phyloP scores from a whole-genome alignment of 2,888 invertebrate genomes.

The Caenorhabditis sp. region DNA sequence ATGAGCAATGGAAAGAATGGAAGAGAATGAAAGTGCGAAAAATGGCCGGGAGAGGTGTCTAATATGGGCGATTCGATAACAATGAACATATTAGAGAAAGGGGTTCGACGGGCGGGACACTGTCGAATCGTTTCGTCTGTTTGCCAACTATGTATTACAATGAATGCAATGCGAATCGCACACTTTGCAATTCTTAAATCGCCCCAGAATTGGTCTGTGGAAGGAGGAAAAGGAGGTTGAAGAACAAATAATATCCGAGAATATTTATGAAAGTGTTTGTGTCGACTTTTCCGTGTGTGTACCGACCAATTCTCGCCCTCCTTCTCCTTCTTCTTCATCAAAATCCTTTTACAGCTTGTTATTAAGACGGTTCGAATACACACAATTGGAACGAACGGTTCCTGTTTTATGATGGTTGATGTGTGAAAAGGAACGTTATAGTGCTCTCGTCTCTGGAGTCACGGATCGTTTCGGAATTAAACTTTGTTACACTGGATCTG shows the following conservation, averaged over 20 bases:
- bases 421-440: no score
- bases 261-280: slow-evolving; percentile 13
- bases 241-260: slow-evolving; percentile 11
- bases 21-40: no score
- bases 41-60: not conserved
- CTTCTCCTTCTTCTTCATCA: no score
- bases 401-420: no score
- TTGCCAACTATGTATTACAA: slow-evolving; percentile 26
- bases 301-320: slow-evolving; percentile 5
- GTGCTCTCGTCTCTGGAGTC: no score
- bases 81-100: slow-evolving; percentile 8
- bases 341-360: slow-evolving; percentile 24
- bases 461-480: no score
- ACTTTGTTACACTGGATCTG: no score
- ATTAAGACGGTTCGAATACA: not conserved
- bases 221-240: not conserved
- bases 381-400: not conserved
- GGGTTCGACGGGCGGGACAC: slow-evolving; percentile 4
- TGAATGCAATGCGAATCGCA: slow-evolving; percentile 21
- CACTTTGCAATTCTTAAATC: slow-evolving; percentile 25
- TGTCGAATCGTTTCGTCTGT: slow-evolving; percentile 7
- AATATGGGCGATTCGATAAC: slow-evolving; percentile 5
- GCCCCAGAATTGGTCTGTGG: slow-evolving; percentile 8
- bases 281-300: slow-evolving; percentile 2
- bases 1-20: slow-evolving; percentile 12